A percentile compares a stretch with the other conserved stretches of the same genome.
phyloP scores from a whole-genome alignment of 2,888 invertebrate species.

The Xylophagus ater region DNA sequence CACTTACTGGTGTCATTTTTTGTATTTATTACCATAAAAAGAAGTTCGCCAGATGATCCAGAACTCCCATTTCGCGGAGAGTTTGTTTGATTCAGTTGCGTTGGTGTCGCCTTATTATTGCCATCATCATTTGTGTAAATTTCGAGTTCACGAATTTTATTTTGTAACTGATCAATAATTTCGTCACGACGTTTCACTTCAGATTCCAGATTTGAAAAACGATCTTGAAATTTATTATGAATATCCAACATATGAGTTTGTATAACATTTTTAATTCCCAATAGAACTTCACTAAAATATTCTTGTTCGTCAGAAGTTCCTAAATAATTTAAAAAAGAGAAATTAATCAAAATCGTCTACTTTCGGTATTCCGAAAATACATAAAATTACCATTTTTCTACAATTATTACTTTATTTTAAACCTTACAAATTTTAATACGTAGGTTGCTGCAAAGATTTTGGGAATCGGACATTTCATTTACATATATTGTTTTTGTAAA shows the following conservation, averaged over 20 bases:
- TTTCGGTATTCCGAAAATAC: too few relatives aligned
- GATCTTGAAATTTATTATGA: constrained; percentile 58
- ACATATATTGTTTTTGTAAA: too few relatives aligned
- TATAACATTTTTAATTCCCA: constrained; percentile 72
- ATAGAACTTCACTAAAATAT: constrained; percentile 66
- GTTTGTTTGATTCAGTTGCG: constrained; percentile 22
- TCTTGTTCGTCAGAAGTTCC: constrained; percentile 64
- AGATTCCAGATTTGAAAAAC: constrained; percentile 64
- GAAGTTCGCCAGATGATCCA: constrained; percentile 35
- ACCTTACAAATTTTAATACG: too few relatives aligned
- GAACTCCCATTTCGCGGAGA: constrained; percentile 21
- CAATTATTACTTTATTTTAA: too few relatives aligned
- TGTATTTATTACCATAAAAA: constrained; percentile 35
- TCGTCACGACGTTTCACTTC: constrained; percentile 73
- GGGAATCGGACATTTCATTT: too few relatives aligned
- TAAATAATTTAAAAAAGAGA: constrained; percentile 25
- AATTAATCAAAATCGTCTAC: too few relatives aligned
- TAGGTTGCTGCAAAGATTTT: too few relatives aligned
- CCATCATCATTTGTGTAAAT: too few relatives aligned
- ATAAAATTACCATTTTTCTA: too few relatives aligned
- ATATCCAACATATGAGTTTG: constrained; percentile 61
- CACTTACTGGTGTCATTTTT: neutral
- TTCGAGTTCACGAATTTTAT: constrained; percentile 58
- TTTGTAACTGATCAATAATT: constrained; percentile 66
- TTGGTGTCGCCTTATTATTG: too few relatives aligned